A percentile compares a stretch with the other conserved stretches of the same genome.
phyloP scores from a whole-genome alignment of 2,888 invertebrate species.

The Brachylomia viminalis region DNA sequence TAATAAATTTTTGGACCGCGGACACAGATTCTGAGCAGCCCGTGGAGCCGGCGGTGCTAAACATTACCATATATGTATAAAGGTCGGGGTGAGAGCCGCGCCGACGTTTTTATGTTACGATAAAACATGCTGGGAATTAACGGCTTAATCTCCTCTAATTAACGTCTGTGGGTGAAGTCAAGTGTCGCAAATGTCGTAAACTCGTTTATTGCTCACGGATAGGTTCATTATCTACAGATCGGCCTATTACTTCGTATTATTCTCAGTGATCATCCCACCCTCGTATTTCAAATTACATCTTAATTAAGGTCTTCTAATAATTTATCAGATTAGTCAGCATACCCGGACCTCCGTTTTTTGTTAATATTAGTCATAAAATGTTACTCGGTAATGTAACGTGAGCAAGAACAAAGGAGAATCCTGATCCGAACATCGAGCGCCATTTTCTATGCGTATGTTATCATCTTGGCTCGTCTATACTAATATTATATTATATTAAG shows the following conservation, averaged over 20 bases:
- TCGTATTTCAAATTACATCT: constrained; percentile 29
- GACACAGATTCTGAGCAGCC: constrained; percentile 35
- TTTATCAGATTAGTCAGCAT: background rate
- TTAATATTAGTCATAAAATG: constrained; percentile 34
- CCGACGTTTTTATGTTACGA: constrained; percentile 51
- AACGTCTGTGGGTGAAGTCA: constrained; percentile 32
- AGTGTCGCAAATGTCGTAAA: constrained; percentile 29
- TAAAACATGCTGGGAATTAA: constrained; percentile 50
- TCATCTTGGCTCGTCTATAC: constrained; percentile 14
- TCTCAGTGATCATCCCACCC: constrained; percentile 3
- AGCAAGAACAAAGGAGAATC: constrained; percentile 40
- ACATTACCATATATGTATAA: constrained; percentile 50
- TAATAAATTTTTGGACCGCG: constrained; percentile 41
- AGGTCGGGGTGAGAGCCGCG: constrained; percentile 23
- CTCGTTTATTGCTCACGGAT: constrained; percentile 27
- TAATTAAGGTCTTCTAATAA: constrained; percentile 24
- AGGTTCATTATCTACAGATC: constrained; percentile 18
- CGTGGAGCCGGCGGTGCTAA: constrained; percentile 39
- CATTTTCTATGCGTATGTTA: constrained; percentile 29
- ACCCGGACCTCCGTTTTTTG: constrained; percentile 15
- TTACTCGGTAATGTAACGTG: constrained; percentile 1
- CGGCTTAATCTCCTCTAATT: constrained; percentile 51
- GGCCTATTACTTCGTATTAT: constrained; percentile 6
- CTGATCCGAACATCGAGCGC: constrained; percentile 3
- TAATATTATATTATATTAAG: too few relatives aligned